Evolutionary conservation across 2,113 vertebrate species (phyloP).

Genomic region (Australoheros scitulus): DNA sequence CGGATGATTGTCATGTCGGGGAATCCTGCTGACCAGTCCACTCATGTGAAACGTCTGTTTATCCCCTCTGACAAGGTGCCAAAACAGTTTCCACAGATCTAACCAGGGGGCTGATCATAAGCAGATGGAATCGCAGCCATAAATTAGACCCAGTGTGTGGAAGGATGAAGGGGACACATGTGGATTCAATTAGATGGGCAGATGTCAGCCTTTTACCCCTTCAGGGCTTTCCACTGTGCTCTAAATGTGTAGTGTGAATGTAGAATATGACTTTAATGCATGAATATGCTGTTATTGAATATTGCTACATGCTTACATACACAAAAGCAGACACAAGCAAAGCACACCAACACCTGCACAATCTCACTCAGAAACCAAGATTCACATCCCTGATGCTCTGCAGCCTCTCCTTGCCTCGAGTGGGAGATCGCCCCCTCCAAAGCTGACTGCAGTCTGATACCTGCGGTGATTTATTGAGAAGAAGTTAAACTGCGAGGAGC

Average conservation of each 20-base stretch:
- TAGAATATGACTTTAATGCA: neutral
- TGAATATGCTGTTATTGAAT: neutral
- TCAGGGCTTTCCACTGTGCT: slow-evolving; percentile 13
- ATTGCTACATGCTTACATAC: neutral
- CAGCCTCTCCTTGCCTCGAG: neutral
- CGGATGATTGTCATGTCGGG: slow-evolving; percentile 45
- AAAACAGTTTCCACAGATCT: slow-evolving; percentile 74
- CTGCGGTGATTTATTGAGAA: slow-evolving; percentile 53
- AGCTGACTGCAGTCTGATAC: slow-evolving; percentile 16
- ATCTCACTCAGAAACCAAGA: neutral
- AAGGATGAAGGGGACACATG: slow-evolving; percentile 58
- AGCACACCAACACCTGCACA: slow-evolving; percentile 6
- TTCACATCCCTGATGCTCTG: slow-evolving; percentile 5
- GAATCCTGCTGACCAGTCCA: slow-evolving; percentile 51
- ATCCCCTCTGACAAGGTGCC: slow-evolving; percentile 76
- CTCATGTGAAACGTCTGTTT: slow-evolving; percentile 60
- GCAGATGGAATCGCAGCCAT: slow-evolving; percentile 73
- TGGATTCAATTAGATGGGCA: slow-evolving; percentile 66
- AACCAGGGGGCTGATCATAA: slow-evolving; percentile 68
- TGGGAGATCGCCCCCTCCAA: neutral
- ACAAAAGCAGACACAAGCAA: neutral
- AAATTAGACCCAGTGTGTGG: slow-evolving; percentile 63
- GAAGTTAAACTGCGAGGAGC: slow-evolving; percentile 7
- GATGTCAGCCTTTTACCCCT: slow-evolving; percentile 12
- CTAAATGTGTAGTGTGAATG: neutral